phyloP scores from a whole-genome alignment of 2,797 vertebrate species.

The Danio albolineatus region DNA sequence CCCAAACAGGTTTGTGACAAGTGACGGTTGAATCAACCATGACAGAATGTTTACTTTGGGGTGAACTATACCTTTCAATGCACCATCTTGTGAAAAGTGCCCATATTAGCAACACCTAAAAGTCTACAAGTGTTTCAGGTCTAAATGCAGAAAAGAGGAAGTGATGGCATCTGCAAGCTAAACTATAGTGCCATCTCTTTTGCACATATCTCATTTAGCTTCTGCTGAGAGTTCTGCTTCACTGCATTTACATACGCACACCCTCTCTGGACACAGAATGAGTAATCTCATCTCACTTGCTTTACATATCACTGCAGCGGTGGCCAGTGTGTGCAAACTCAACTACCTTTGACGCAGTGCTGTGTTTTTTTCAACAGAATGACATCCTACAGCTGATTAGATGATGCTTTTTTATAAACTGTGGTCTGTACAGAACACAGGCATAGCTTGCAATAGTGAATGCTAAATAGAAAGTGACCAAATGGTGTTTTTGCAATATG shows the following conservation, averaged over 20 bases:
- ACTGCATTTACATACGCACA: slow-evolving; percentile 28
- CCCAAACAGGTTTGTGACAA: too few species aligned
- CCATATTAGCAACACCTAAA: background rate
- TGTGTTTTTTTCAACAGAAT: background rate
- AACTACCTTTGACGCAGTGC: slow-evolving; percentile 23
- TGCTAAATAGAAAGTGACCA: background rate
- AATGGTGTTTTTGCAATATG: background rate
- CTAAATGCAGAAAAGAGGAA: slow-evolving; percentile 14
- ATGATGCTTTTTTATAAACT: background rate
- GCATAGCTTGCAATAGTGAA: background rate
- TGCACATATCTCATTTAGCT: slow-evolving; percentile 27
- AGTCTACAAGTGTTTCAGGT: background rate
- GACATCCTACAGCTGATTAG: background rate
- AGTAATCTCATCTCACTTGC: slow-evolving; percentile 15
- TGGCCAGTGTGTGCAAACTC: slow-evolving; percentile 10
- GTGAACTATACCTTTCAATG: too few species aligned
- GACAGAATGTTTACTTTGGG: too few species aligned
- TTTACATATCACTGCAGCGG: slow-evolving; percentile 23
- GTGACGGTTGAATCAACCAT: too few species aligned
- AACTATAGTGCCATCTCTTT: background rate
- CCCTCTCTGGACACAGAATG: slow-evolving; percentile 14
- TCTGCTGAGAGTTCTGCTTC: slow-evolving; percentile 13
- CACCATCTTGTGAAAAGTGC: too few species aligned
- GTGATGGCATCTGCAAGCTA: background rate
- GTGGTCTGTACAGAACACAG: background rate